phyloP scores from a whole-genome alignment of 2,888 invertebrate genomes.

The Cosmia pyralina region DNA sequence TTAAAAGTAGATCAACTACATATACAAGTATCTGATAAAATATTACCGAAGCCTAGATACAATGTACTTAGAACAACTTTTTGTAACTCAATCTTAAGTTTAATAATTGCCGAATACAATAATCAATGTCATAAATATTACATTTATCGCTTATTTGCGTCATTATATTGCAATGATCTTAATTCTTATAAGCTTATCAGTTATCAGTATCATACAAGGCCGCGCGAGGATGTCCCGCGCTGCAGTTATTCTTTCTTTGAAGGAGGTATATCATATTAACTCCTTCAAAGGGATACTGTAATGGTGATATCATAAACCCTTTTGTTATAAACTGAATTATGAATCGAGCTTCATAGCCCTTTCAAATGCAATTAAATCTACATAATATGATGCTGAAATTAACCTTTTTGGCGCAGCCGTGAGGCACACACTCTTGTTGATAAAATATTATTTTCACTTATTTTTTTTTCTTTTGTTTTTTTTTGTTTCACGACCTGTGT shows the following conservation, averaged over 20 bases:
- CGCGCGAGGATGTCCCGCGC: neutral
- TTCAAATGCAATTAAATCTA: neutral
- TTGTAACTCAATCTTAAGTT: neutral
- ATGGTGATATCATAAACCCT: neutral
- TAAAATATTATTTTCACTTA: too few species aligned
- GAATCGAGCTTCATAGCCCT: neutral
- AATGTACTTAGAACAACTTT: conserved; percentile 12
- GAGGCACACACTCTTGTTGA: too few species aligned
- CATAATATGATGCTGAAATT: neutral
- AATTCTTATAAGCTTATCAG: neutral
- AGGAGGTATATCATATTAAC: too few species aligned
- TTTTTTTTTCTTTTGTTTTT: too few species aligned
- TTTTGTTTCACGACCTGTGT: too few species aligned
- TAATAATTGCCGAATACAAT: neutral
- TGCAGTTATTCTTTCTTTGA: too few species aligned
- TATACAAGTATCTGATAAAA: conserved; percentile 4
- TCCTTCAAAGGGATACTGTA: neutral
- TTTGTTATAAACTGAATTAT: neutral
- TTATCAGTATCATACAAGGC: neutral
- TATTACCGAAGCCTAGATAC: conserved; percentile 28
- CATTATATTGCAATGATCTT: conserved; percentile 10
- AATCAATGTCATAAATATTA: neutral
- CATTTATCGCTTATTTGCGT: neutral
- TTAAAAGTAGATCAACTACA: conserved; percentile 39
- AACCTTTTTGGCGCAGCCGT: too few species aligned